Conservation (phyloP, 2,888 invertebrate genomes). For the Conistra vaccinii region DNA sequence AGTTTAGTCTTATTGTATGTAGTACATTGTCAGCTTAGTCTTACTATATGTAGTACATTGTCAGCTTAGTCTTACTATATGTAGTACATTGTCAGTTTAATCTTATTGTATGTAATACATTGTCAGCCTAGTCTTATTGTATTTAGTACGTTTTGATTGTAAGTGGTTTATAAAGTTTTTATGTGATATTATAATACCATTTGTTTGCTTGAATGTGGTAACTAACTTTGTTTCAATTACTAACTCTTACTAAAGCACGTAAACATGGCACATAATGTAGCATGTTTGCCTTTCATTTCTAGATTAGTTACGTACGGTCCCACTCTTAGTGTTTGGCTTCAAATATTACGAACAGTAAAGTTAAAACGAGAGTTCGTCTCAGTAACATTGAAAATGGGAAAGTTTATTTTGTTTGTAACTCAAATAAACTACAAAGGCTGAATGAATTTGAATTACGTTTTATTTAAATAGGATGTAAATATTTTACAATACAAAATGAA, state of each 20-base stretch:
- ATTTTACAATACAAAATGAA: not conserved
- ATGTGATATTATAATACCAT: not conserved
- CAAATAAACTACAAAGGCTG: slow-evolving; percentile 1
- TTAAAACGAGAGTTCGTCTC: slow-evolving; percentile 23
- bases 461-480: not conserved
- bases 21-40: too few relatives aligned
- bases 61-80: too few relatives aligned
- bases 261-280: slow-evolving; percentile 7
- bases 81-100: too few relatives aligned
- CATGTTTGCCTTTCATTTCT: slow-evolving; percentile 30
- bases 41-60: too few relatives aligned
- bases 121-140: not conserved
- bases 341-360: slow-evolving; percentile 33
- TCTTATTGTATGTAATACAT: too few relatives aligned
- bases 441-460: not conserved
- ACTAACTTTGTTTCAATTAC: slow-evolving; percentile 1
- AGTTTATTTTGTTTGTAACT: slow-evolving; percentile 17
- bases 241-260: not conserved
- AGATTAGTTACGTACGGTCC: slow-evolving; percentile 29
- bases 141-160: not conserved
- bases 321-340: not conserved
- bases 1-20: too few relatives aligned
- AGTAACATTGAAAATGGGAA: slow-evolving; percentile 15
- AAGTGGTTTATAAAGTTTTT: not conserved
- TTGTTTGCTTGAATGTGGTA: not conserved